Evolutionary conservation across 2,113 vertebrate species (phyloP).

Genomic region (Catharus minimus): DNA sequence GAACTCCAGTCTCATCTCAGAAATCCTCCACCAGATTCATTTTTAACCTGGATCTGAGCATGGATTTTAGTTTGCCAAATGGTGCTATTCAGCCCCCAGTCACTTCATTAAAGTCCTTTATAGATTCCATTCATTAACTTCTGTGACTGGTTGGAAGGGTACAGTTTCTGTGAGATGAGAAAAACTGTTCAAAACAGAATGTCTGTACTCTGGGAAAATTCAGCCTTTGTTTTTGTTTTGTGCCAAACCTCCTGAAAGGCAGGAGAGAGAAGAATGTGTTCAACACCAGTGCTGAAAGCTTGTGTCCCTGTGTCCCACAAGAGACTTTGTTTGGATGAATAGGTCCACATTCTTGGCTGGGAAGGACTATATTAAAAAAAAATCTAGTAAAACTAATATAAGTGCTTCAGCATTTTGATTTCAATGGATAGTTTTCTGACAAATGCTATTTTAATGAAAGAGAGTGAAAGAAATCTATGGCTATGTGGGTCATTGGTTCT

Average conservation of each 20-base stretch:
- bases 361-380: background rate
- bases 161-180: background rate
- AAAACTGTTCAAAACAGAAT: background rate
- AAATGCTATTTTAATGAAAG: background rate
- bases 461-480: background rate
- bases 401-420: background rate
- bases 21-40: background rate
- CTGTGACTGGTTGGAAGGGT: background rate
- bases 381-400: background rate
- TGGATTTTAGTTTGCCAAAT: background rate
- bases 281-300: background rate
- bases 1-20: background rate
- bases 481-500: background rate
- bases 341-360: background rate
- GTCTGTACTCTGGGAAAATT: background rate
- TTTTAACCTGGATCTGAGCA: background rate
- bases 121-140: background rate
- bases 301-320: background rate
- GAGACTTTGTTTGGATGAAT: background rate
- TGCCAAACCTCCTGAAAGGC: background rate
- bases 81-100: background rate
- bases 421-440: background rate
- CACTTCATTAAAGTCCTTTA: background rate
- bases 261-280: background rate
- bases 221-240: background rate